Percentiles rank a stretch among this genome's conserved stretches.
Conservation (phyloP, 2,113 vertebrate genomes). For the Lethenteron camtschaticum region DNA sequence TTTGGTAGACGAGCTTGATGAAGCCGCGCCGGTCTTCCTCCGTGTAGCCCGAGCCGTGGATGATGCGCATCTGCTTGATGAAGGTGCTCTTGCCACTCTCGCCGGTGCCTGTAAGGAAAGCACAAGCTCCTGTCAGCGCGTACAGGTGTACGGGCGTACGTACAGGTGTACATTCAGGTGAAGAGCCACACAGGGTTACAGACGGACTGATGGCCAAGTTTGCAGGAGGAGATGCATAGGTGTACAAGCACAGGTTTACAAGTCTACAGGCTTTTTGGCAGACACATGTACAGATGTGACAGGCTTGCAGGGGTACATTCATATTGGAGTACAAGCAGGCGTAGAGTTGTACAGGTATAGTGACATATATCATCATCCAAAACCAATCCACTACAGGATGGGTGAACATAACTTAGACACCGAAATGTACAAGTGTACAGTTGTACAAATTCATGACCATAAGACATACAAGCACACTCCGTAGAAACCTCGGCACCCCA, state of each 20-base stretch:
- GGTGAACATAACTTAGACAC: neutral
- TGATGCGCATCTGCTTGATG: slow-evolving; percentile 85
- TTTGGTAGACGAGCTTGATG: slow-evolving; percentile 76
- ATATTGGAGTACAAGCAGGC: too few relatives aligned
- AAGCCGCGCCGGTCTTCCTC: slow-evolving; percentile 79
- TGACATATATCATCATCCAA: too few relatives aligned
- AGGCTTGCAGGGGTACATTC: too few relatives aligned
- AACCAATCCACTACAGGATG: too few relatives aligned
- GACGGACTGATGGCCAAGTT: neutral
- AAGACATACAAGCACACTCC: neutral
- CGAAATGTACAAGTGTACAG: neutral
- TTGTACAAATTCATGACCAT: neutral
- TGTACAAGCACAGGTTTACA: neutral
- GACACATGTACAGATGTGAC: too few relatives aligned
- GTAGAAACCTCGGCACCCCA: too few relatives aligned
- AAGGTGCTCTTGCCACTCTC: slow-evolving; percentile 56
- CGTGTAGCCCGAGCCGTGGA: slow-evolving; percentile 78
- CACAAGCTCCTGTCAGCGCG: slow-evolving; percentile 8
- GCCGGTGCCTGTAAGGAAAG: slow-evolving; percentile 33
- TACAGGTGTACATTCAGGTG: neutral
- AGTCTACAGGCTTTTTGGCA: too few relatives aligned
- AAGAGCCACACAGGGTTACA: neutral
- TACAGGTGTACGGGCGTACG: neutral
- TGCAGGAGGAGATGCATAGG: neutral
- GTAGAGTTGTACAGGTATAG: too few relatives aligned